Conservation (phyloP, 2,113 vertebrate genomes). For the Condylura cristata region DNA sequence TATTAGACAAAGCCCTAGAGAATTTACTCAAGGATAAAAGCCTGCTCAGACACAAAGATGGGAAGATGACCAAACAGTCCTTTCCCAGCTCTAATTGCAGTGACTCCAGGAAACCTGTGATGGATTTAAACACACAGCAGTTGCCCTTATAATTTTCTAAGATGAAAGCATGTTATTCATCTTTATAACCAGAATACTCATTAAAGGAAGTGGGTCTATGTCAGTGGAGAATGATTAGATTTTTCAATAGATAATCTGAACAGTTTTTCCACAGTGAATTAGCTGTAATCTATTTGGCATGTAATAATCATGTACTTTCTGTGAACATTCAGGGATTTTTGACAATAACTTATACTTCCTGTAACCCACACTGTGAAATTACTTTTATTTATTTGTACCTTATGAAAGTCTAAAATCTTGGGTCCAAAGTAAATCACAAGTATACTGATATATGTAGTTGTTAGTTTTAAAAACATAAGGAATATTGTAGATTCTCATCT, state of each 20-base stretch:
- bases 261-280: not conserved
- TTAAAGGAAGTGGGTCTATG: not conserved
- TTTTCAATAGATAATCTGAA: conserved; percentile 31
- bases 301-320: not conserved
- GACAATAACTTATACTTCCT: not conserved
- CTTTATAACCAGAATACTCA: conserved; percentile 49
- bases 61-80: not conserved
- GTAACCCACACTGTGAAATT: not conserved
- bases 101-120: conserved; percentile 20
- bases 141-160: conserved; percentile 47
- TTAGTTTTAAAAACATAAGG: not conserved
- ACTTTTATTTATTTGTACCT: not conserved
- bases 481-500: not conserved
- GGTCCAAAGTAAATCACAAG: not conserved
- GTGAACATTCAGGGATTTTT: not conserved
- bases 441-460: not conserved
- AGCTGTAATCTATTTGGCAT: not conserved
- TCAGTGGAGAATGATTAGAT: conserved; percentile 15
- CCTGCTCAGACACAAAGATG: not conserved
- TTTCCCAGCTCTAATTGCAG: conserved; percentile 44
- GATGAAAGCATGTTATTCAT: conserved; percentile 49
- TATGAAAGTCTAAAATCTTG: not conserved
- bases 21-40: conserved; percentile 58
- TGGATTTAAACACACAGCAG: conserved; percentile 36
- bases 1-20: conserved; percentile 52